These are phyloP conservation scores for Marmota monax DNA, from an alignment of 2,113 vertebrate species.

Conservation along the genomic window DNA sequence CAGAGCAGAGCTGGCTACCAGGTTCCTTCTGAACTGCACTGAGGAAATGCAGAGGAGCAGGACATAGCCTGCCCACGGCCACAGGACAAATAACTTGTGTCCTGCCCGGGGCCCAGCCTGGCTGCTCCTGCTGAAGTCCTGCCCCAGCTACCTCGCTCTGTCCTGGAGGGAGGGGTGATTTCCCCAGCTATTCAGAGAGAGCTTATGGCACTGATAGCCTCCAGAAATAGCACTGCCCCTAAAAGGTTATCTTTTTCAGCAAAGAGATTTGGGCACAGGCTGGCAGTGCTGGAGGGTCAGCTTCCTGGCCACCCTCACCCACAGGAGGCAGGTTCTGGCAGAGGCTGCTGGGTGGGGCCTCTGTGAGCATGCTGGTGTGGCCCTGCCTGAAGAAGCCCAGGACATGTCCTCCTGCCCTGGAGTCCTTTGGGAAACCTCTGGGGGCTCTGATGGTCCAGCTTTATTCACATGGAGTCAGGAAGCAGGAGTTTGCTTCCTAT, in stretches of 20 bases:
- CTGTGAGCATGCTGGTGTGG: rapidly evolving
- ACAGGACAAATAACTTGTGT: rapidly evolving
- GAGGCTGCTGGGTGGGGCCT: no score
- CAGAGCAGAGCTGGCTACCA: rapidly evolving
- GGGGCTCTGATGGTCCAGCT: not conserved
- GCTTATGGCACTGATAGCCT: not conserved
- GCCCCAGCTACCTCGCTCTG: no score
- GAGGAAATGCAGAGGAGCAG: not conserved
- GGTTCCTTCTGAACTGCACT: rapidly evolving
- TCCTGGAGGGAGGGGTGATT: rapidly evolving
- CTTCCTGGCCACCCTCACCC: rapidly evolving
- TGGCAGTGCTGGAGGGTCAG: no score
- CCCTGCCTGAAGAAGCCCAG: no score
- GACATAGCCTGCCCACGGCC: not conserved
- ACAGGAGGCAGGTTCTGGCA: rapidly evolving
- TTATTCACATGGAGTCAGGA: not conserved
- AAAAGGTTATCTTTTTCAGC: not conserved
- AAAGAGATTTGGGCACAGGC: rapidly evolving
- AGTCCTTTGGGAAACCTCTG: not conserved
- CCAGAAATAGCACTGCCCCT: not conserved
- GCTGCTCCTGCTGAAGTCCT: rapidly evolving
- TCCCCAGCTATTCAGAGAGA: rapidly evolving
- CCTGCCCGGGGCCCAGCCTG: no score
- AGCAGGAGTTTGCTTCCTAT: not conserved
- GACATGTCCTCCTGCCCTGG: not conserved